Base-by-base conservation (phyloP, 2,113 vertebrate genomes). In the Arizona elegans region DNA sequence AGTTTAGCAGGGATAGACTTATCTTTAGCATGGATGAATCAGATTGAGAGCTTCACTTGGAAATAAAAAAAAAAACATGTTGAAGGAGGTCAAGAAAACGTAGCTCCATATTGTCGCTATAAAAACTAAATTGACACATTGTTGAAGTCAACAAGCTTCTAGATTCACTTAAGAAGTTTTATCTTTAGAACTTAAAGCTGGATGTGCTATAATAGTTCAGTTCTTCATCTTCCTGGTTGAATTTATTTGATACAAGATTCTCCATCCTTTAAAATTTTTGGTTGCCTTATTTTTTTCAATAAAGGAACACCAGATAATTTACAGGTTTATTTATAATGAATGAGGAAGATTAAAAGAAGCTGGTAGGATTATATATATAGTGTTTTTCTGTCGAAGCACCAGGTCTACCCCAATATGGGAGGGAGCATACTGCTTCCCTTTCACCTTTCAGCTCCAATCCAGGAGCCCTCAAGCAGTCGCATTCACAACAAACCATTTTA, bases 291-390 rank as follows among this genome's bases (percentile, higher is more conserved):
- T 94, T 50, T 92, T 94, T 96, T 5, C 62, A 53, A 92, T 95
- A 92, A 96, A 97, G 94, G 94, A 81, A 95, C 93, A 95, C 95
- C 21, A 91, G 87, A 92, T 94, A 94, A 96, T 93, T 88, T 94
- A 91, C 93, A 93, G 81, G 59, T 38, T 81, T 95, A 92, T 93
- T 96, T 94, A 94, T 96, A 96, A 95, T 52, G 56, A 92, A 95
- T 95, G 95, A 96, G 59, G 96, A 96, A 92, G 87, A 95, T 95
- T 95, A 95, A 94, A 91, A 96, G 96, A 95, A 96, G 59, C 50
- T 75, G 86, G 88, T 96, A 85, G 52, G 53, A 4, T 43, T 43
- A 43, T 43, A 43, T 43, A 43, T 43, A 43, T 43, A 43, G 2
- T 43, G 38, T 3, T 43, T 43, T 43, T 43, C 38, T 43, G 38